phyloP scores from a whole-genome alignment of 2,888 invertebrate genomes.

The Ephialtes manifestator region DNA sequence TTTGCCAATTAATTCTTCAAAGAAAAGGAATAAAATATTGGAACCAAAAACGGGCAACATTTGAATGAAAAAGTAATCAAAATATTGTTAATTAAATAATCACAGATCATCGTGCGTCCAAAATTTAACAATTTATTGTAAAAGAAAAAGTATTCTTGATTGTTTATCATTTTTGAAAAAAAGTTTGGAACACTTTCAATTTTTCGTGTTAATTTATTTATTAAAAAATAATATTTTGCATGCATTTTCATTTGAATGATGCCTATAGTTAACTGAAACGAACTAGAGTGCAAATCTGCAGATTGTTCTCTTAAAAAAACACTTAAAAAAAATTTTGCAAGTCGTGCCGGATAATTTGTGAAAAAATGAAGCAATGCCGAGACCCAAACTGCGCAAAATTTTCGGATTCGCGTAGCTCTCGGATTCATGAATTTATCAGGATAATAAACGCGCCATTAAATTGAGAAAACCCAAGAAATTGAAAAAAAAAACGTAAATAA shows the following conservation, averaged over 20 bases:
- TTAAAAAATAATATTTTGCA: too few relatives aligned
- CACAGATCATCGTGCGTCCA: too few relatives aligned
- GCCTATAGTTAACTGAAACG: conserved; percentile 47
- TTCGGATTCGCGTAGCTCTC: conserved; percentile 20
- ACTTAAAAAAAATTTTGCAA: conserved; percentile 19
- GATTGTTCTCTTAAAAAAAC: neutral
- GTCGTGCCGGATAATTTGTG: conserved; percentile 37
- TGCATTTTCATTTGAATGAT: too few relatives aligned
- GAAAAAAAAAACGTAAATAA: conserved; percentile 23
- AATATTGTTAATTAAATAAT: too few relatives aligned
- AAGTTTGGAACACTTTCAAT: too few relatives aligned
- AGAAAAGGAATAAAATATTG: neutral
- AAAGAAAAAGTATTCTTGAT: too few relatives aligned
- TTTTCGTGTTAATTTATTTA: too few relatives aligned
- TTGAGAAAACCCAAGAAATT: conserved; percentile 13
- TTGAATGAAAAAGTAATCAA: too few relatives aligned
- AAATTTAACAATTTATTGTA: too few relatives aligned
- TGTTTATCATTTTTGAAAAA: too few relatives aligned
- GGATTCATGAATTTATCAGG: conserved; percentile 30
- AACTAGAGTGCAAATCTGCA: neutral
- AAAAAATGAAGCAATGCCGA: conserved; percentile 37
- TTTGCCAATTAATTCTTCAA: neutral
- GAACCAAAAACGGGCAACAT: too few relatives aligned
- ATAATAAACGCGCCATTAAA: conserved; percentile 17
- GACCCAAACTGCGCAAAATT: conserved; percentile 27